phyloP scores from a whole-genome alignment of 2,888 invertebrate species.

The Drosophila peninsularis region DNA sequence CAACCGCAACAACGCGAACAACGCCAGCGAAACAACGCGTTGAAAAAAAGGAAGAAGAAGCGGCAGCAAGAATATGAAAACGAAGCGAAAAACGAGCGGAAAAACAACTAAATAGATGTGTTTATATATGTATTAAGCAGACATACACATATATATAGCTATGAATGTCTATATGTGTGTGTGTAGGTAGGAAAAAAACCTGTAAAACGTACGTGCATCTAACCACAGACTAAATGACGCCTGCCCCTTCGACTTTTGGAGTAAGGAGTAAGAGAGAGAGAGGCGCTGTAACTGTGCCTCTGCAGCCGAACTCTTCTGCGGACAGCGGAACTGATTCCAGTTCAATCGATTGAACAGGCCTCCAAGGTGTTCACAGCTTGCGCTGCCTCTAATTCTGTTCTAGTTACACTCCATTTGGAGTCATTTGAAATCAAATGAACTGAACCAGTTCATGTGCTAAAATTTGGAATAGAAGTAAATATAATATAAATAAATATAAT shows the following conservation, averaged over 20 bases:
- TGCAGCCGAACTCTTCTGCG: too few species aligned
- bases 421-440: background rate
- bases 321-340: conserved; percentile 23
- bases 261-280: background rate
- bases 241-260: conserved; percentile 14
- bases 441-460: background rate
- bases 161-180: background rate
- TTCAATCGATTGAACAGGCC: conserved; percentile 9
- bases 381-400: background rate
- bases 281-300: conserved; percentile 32
- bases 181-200: conserved; percentile 63
- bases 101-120: conserved; percentile 26
- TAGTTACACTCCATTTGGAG: background rate
- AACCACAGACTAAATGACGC: conserved; percentile 79
- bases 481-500: too few species aligned
- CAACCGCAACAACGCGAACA: conserved; percentile 72
- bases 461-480: too few species aligned
- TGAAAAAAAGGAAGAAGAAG: conserved; percentile 17
- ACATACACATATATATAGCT: background rate
- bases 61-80: conserved; percentile 12
- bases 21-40: conserved; percentile 56
- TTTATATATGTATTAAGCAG: conserved; percentile 17
- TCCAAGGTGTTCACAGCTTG: background rate
- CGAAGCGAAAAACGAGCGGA: conserved; percentile 19
- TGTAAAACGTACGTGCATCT: conserved; percentile 79